Conservation (phyloP, 1,140 invertebrate genomes). For the Drosophila virilis region DNA sequence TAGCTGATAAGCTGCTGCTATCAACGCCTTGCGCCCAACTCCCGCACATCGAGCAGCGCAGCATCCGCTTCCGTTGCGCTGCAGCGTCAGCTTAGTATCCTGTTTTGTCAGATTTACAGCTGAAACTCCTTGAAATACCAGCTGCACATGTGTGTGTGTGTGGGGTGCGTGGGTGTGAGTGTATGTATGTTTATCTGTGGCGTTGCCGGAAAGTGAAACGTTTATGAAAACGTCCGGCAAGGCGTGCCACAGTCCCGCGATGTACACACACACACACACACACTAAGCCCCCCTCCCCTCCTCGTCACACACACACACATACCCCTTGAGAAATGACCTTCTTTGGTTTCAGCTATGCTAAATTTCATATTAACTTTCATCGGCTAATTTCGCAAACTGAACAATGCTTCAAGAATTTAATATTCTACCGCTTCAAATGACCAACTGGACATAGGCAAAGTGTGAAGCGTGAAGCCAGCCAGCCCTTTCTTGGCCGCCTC, state of each 20-base stretch:
- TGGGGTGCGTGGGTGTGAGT: constrained; percentile 12
- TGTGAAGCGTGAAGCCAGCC: constrained; percentile 1
- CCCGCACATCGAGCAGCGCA: constrained; percentile 25
- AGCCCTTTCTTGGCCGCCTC: constrained; percentile 3
- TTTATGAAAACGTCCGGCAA: constrained; percentile 70
- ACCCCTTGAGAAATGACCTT: constrained; percentile 43
- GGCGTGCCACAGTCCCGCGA: constrained; percentile 3
- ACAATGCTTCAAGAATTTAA: constrained; percentile 70
- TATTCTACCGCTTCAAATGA: constrained; percentile 40
- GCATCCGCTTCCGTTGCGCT: constrained; percentile 75
- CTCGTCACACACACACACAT: not conserved
- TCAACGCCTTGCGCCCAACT: constrained; percentile 63
- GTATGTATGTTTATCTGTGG: constrained; percentile 65
- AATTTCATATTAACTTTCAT: constrained; percentile 70
- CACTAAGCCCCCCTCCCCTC: too few species aligned
- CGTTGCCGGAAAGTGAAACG: constrained; percentile 77
- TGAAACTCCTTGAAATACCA: constrained; percentile 57
- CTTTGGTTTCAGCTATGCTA: constrained; percentile 55
- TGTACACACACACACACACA: not conserved
- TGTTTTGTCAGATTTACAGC: constrained; percentile 75
- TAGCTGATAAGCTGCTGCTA: constrained; percentile 71
- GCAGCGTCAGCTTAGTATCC: constrained; percentile 70
- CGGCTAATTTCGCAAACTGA: constrained; percentile 65
- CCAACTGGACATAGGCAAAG: constrained; percentile 20
- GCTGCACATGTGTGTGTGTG: constrained; percentile 4